These are phyloP conservation scores for Montipora cactus DNA, from an alignment of 64 coral and sea anemone species.

Conservation along the genomic window DNA sequence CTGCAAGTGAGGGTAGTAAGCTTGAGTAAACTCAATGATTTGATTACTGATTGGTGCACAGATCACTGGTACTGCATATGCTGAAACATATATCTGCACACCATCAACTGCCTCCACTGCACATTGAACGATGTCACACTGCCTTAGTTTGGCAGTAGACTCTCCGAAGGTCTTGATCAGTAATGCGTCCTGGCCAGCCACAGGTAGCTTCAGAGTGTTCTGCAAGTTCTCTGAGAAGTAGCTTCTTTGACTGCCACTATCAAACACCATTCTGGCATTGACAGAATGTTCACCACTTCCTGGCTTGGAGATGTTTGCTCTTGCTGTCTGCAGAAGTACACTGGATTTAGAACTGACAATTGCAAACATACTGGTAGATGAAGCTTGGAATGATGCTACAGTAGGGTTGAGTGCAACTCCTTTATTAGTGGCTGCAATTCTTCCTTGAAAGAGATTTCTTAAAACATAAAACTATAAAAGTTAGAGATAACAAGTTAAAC, in stretches of 20 bases:
- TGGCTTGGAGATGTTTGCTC: too few relatives aligned
- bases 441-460: too few relatives aligned
- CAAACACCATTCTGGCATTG: too few relatives aligned
- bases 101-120: constrained; percentile 10
- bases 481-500: too few relatives aligned
- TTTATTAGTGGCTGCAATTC: neutral
- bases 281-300: too few relatives aligned
- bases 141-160: too few relatives aligned
- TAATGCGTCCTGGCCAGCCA: neutral
- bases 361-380: neutral
- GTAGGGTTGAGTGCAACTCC: neutral
- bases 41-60: constrained; percentile 34
- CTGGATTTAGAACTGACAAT: too few relatives aligned
- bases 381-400: neutral
- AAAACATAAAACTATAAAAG: too few relatives aligned
- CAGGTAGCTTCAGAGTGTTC: neutral
- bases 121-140: constrained; percentile 6
- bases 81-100: constrained; percentile 4
- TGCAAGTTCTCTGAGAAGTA: neutral
- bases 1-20: too few relatives aligned
- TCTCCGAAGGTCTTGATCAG: neutral
- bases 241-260: neutral
- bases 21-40: neutral
- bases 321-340: too few relatives aligned
- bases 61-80: neutral